phyloP scores from a whole-genome alignment of 2,113 vertebrate species.

The Pleuronectes platessa region DNA sequence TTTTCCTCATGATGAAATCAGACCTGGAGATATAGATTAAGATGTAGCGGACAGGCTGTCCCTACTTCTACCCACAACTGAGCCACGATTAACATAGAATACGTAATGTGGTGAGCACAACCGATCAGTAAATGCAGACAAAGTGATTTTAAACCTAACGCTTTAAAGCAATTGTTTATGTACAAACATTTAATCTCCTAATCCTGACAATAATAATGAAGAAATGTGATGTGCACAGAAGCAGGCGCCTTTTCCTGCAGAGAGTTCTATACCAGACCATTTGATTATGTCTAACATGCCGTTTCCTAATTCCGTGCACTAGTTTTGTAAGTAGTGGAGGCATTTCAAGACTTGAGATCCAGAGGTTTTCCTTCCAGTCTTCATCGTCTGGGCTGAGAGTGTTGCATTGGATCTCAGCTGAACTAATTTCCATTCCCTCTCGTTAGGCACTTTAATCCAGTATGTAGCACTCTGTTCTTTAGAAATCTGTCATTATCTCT shows the following conservation, averaged over 20 bases:
- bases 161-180: too few species aligned
- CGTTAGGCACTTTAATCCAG: neutral
- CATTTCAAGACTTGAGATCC: neutral
- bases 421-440: neutral
- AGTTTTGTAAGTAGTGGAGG: neutral
- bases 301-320: neutral
- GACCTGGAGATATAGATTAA: too few species aligned
- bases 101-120: too few species aligned
- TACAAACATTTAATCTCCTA: too few species aligned
- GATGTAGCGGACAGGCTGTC: too few species aligned
- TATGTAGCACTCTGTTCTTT: neutral
- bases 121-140: too few species aligned
- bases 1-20: too few species aligned
- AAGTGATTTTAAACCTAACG: too few species aligned
- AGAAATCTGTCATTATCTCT: neutral
- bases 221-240: neutral
- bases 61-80: too few species aligned
- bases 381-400: neutral
- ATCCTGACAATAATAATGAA: neutral
- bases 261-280: neutral
- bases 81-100: too few species aligned
- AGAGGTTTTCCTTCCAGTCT: neutral
- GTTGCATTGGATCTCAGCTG: too few species aligned
- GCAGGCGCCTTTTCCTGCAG: neutral
- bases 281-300: neutral